A percentile compares a stretch with the other conserved stretches of the same genome.
phyloP scores from a whole-genome alignment of 2,888 invertebrate species.

The Diploptera punctata region DNA sequence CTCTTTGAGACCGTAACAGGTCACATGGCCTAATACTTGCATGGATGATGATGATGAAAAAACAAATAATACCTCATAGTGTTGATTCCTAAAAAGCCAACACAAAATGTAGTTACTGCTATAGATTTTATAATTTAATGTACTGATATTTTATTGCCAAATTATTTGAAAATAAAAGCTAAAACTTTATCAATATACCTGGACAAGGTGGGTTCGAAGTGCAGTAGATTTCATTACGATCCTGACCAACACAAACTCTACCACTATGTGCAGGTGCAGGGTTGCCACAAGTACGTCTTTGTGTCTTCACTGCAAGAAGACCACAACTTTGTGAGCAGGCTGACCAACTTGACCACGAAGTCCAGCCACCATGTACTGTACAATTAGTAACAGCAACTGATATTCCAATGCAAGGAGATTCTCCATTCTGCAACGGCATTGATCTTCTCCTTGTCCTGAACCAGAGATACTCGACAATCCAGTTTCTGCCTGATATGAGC shows the following conservation, averaged over 20 bases:
- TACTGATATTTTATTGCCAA: no score
- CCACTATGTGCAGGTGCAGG: conserved; percentile 88
- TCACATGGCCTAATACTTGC: no score
- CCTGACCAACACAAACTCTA: conserved; percentile 83
- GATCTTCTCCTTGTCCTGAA: conserved; percentile 58
- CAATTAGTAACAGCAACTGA: conserved; percentile 79
- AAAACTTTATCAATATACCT: no score
- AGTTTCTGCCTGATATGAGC: conserved; percentile 51
- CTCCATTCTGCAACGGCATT: conserved; percentile 86
- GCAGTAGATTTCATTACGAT: conserved; percentile 80
- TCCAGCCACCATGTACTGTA: conserved; percentile 91
- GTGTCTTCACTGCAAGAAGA: conserved; percentile 81
- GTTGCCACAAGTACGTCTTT: conserved; percentile 82
- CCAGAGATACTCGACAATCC: conserved; percentile 40
- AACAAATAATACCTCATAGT: no score
- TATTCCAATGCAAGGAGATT: conserved; percentile 69
- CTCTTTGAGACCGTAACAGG: no score
- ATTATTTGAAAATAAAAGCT: no score
- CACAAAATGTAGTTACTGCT: no score
- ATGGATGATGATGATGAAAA: no score
- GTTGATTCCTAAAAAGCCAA: no score
- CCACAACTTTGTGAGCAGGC: conserved; percentile 83
- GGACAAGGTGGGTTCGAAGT: conserved; percentile 85
- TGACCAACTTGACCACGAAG: conserved; percentile 92
- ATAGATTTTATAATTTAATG: no score